Conservation (phyloP, 2,888 invertebrate genomes). For the Drosophila yooni region DNA sequence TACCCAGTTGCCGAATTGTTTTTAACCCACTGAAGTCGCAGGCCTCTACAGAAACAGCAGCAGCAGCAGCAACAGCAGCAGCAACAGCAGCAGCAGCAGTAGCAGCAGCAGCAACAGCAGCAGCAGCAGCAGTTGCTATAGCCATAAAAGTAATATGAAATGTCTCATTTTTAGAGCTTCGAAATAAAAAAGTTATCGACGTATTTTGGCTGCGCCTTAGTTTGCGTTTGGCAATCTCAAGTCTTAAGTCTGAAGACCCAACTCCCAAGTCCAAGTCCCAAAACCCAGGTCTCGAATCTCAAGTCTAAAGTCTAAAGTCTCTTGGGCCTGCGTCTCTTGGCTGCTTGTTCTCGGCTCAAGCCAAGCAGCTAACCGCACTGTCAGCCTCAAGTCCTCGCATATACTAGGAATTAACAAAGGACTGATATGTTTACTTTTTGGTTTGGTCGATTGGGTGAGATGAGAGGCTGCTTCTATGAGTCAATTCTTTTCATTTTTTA, state of each 20-base stretch:
- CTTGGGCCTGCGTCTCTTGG: not conserved
- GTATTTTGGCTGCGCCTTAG: slow-evolving; percentile 63
- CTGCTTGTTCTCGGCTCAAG: too few relatives aligned
- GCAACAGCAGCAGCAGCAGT: slow-evolving; percentile 32
- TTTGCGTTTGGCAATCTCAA: slow-evolving; percentile 35
- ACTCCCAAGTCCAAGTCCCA: slow-evolving; percentile 3
- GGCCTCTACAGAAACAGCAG: slow-evolving; percentile 57
- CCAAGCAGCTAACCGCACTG: not conserved
- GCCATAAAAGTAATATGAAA: slow-evolving; percentile 81
- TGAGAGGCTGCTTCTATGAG: not conserved
- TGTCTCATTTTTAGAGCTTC: slow-evolving; percentile 81
- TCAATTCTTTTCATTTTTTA: slow-evolving; percentile 17
- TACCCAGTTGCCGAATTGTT: slow-evolving; percentile 68
- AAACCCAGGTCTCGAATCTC: slow-evolving; percentile 7
- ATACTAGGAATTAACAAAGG: not conserved
- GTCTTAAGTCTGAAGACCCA: slow-evolving; percentile 11
- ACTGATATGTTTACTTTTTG: not conserved
- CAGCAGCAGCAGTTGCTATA: slow-evolving; percentile 68
- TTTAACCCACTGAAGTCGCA: slow-evolving; percentile 69
- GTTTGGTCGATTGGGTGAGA: not conserved
- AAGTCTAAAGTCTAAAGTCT: not conserved
- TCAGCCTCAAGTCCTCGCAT: not conserved
- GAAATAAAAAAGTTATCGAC: slow-evolving; percentile 81
- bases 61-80: slow-evolving; percentile 32
- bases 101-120: slow-evolving; percentile 5